phyloP scores from a whole-genome alignment of 2,888 invertebrate genomes.

The Agrotis ipsilon region DNA sequence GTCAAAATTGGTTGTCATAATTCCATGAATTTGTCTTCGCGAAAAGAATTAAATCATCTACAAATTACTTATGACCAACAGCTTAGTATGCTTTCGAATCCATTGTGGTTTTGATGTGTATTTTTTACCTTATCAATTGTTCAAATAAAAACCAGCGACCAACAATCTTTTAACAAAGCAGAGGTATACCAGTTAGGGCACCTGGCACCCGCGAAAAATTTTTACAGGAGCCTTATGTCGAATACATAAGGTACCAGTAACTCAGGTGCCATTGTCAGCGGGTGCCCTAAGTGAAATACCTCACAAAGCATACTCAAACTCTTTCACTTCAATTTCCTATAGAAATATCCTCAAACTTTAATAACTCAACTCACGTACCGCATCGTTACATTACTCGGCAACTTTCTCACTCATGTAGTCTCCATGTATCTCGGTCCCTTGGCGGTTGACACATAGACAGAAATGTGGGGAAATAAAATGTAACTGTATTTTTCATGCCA shows the following conservation, averaged over 20 bases:
- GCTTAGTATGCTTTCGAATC: background rate
- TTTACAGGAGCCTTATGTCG: too few relatives aligned
- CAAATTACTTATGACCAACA: too few relatives aligned
- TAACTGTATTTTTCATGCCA: constrained; percentile 18
- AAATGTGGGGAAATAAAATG: constrained; percentile 43
- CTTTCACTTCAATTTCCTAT: constrained; percentile 4
- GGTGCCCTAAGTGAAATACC: too few relatives aligned
- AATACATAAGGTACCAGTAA: too few relatives aligned
- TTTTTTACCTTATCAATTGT: too few relatives aligned
- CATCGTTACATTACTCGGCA: constrained; percentile 35
- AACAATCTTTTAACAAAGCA: constrained; percentile 14
- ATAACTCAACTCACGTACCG: constrained; percentile 30
- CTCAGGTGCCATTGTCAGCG: too few relatives aligned
- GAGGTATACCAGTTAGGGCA: too few relatives aligned
- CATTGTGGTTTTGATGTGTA: too few relatives aligned
- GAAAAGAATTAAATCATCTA: too few relatives aligned
- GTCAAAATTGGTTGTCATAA: background rate
- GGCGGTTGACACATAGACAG: constrained; percentile 46
- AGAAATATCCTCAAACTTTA: constrained; percentile 37
- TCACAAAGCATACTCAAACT: constrained; percentile 25
- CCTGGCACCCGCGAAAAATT: too few relatives aligned
- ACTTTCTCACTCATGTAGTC: constrained; percentile 37
- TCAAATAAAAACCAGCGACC: too few relatives aligned
- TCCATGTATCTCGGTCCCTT: constrained; percentile 41
- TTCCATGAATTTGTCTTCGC: background rate